phyloP scores from a whole-genome alignment of 2,113 vertebrate species.

The Neopipo cinnamomea region DNA sequence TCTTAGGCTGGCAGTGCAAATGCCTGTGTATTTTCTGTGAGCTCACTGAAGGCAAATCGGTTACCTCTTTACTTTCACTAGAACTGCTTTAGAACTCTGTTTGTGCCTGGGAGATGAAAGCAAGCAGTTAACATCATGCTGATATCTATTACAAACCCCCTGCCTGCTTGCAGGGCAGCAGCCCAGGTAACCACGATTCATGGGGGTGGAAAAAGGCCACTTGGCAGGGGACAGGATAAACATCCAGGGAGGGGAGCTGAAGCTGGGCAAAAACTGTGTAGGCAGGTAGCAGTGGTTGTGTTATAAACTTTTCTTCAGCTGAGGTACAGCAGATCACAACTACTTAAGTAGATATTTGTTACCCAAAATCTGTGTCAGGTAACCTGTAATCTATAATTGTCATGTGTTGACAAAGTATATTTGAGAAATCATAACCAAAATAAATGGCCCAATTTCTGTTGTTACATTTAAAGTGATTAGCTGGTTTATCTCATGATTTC shows the following conservation, averaged over 20 bases:
- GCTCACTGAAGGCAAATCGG: background rate
- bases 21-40: background rate
- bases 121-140: background rate
- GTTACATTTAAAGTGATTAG: background rate
- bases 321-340: background rate
- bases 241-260: background rate
- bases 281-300: background rate
- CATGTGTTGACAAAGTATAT: background rate
- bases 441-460: background rate
- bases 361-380: background rate
- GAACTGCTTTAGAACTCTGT: background rate
- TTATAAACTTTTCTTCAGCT: background rate
- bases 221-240: background rate
- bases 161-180: background rate
- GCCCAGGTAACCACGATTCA: background rate
- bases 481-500: slow-evolving; percentile 29
- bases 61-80: background rate
- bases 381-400: background rate
- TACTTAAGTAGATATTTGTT: background rate
- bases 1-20: background rate
- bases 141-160: background rate
- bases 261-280: background rate
- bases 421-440: background rate
- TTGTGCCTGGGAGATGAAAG: background rate
- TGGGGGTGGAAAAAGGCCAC: accelerated